These are phyloP conservation scores for Chaetura pelagica DNA, from an alignment of 2,113 vertebrate genomes.

Conservation along the genomic window DNA sequence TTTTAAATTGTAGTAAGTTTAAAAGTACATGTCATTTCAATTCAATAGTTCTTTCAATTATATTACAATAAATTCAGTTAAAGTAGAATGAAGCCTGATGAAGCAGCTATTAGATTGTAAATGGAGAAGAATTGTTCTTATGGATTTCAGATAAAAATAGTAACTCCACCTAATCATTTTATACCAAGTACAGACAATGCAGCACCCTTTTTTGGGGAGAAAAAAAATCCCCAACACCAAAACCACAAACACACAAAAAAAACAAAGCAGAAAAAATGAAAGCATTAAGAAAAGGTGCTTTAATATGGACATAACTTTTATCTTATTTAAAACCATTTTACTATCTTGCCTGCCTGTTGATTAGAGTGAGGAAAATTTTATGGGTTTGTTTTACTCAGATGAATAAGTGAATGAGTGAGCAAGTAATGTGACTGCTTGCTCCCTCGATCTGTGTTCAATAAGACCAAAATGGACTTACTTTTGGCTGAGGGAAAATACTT, in stretches of 20 bases:
- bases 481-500: conserved; percentile 28
- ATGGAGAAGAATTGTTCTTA: background rate
- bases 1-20: background rate
- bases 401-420: background rate
- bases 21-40: background rate
- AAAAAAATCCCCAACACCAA: no score
- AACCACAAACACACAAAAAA: background rate
- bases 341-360: background rate
- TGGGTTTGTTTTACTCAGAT: background rate
- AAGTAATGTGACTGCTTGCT: background rate
- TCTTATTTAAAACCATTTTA: background rate
- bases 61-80: background rate
- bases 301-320: background rate
- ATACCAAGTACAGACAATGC: background rate
- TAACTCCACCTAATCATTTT: background rate
- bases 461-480: background rate
- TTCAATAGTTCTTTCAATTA: background rate
- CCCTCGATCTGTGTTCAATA: background rate
- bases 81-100: background rate
- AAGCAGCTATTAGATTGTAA: background rate
- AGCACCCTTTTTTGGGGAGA: background rate
- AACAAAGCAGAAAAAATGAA: background rate
- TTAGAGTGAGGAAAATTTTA: background rate
- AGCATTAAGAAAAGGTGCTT: background rate
- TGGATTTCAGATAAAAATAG: background rate